A percentile compares a stretch with the other conserved stretches of the same genome.
Conservation (phyloP, 2,888 invertebrate genomes). For the Drosophila melanosoma region DNA sequence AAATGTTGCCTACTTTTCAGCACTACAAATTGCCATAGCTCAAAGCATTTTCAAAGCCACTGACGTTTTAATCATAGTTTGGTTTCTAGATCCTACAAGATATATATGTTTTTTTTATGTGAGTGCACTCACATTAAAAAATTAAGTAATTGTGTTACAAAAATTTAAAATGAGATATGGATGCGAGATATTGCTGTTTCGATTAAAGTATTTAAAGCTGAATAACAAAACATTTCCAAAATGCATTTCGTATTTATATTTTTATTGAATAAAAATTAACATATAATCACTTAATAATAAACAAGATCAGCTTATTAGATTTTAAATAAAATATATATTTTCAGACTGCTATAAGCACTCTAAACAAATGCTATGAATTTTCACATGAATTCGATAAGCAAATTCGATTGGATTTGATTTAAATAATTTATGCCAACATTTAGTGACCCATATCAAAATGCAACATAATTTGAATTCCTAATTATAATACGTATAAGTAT, state of each 20-base stretch:
- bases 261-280: neutral
- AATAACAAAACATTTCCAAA: neutral
- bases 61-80: too few relatives aligned
- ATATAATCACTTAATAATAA: neutral
- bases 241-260: neutral
- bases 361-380: neutral
- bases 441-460: slow-evolving; percentile 3
- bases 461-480: slow-evolving; percentile 19
- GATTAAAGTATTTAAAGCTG: neutral
- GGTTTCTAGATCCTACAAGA: too few relatives aligned
- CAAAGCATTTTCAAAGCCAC: too few relatives aligned
- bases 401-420: slow-evolving; percentile 2
- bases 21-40: neutral
- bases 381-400: neutral
- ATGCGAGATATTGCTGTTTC: neutral
- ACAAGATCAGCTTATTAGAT: too few relatives aligned
- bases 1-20: slow-evolving; percentile 30
- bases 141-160: neutral
- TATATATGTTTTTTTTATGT: too few relatives aligned
- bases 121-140: neutral
- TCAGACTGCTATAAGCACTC: neutral
- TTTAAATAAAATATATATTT: too few relatives aligned
- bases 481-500: slow-evolving; percentile 7
- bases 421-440: slow-evolving; percentile 21
- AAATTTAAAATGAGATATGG: neutral